Evolutionary conservation across 2,113 vertebrate species (phyloP), one percentile per base, ranked within the genome.

Genomic region (Suricata suricatta): DNA sequence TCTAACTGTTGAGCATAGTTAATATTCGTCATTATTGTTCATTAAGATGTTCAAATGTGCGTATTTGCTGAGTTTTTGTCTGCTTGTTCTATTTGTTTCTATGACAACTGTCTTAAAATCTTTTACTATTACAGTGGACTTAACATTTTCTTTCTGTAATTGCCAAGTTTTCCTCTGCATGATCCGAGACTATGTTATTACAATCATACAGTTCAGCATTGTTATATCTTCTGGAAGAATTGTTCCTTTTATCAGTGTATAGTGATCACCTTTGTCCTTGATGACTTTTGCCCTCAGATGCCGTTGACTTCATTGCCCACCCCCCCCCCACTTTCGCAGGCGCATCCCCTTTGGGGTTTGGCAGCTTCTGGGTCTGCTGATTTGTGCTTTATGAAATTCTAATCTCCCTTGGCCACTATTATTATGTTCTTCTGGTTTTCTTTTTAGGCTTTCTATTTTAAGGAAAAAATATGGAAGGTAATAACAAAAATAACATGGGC

Each of bases 351-450:
- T 72, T 7, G 10, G 52, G 63, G 12, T 38, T 38, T 2, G 4
- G 25, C 25, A 66, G 88, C 25, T 7, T 21, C 35, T n/a, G 15
- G 16, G 33, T 0, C 2, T 71, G 52, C n/a, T 1, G 7, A 0
- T 31, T n/a, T 19, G 14, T 7, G 54, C 38, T 35, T 87, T 68
- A 8, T 21, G 82, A 57, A 66, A 41, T 14, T 60, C 16, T 3
- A 11, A 8, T 82, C 3, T 33, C 14, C 7, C 54, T 88, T 66
- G 63, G 50, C 5, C 14, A 8, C 64, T 76, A 14, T 14, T 12
- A 33, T 15, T 64, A 91, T 10, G 14, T 38, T 91, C n/a, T 84
- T 71, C 35, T 94, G 44, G 25, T 33, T 94, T 88, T 74, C 27
- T 50, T 94, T 89, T n/a, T 80, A 31, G 71, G 63, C 7, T 38